Base-by-base conservation (phyloP, 1,140 invertebrate species). In the Linepithema humile region DNA sequence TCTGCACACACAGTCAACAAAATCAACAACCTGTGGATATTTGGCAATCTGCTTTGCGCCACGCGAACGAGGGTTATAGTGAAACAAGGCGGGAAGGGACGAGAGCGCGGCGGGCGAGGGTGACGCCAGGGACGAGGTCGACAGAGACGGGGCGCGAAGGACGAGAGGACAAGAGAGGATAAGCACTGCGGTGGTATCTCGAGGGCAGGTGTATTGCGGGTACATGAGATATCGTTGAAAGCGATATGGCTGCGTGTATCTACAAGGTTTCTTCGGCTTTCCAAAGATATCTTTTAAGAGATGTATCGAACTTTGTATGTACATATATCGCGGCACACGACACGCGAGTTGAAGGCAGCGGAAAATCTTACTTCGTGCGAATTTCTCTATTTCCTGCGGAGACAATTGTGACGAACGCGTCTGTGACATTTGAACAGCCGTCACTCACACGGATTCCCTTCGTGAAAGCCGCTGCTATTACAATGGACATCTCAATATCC, bases 11-110 rank as follows among this genome's bases (percentile, higher is more conserved):
- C 82, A 90, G 87, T 83, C 77, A 82, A 85, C 69, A 92, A 92
- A 92, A 93, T 90, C 92, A 93, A 92, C 92, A 93, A 93, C 92
- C 92, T 93, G 92, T 93, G 92, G 92, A 93, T 93, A 93, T 93
- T 93, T 93, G 92, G 89, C 90, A 92, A 93, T 92, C 91, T 89
- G 91, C 87, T 93, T 92, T 92, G 88, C 89, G 85, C 88, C 59
- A 48, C 55, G 78, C 84, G 87, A 80, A 72, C 70, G 84, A 84
- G 70, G 57, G 48, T 38, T 65, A 38, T 15, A 48, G 38, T 43
- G 55, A 80, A 70, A 82, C 62, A 65, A 43, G 40, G 65, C 32
- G 20, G 17, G 38, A 80, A 29, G 20, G 50, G 43, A 20, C n/a
- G 43, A 57, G 82, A 43, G 74, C 5, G 48, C 7, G 60, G 38